Evolutionary conservation across 1,140 invertebrate species (phyloP), one percentile per base, ranked within the genome.

Genomic region (Brachionus asplanchnoidis): DNA sequence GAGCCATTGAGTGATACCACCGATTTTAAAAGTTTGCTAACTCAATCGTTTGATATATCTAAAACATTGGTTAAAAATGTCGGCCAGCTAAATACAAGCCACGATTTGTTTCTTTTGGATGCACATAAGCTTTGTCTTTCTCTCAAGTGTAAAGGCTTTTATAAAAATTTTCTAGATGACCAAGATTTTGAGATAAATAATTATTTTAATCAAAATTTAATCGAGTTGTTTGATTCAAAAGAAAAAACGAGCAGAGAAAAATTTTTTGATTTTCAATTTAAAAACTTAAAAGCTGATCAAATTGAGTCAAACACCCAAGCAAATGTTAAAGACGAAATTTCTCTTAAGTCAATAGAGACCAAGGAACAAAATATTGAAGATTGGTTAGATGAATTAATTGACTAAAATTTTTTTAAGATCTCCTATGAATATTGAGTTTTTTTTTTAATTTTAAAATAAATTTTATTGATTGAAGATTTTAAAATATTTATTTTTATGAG

Each of bases 351-450:
- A 73, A 6, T 73, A 9, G 36, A 73, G 36, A 73, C 9, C n/a
- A 73, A 17, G 7, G 68, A 73, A 17, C 68, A 73, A 40, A 73
- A 73, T 73, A 73, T 73, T 42, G 68, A 73, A 23, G 68, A 73
- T n/a, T 73, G 68, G 68, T 20, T 73, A 46, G 44, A 46, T n/a
- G 44, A 46, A n/a, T 46, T 46, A 46, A 46, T 46, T 46, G 44
- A 46, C 5, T 46, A 36, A 36, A 36, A 36, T 6, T 36, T 36
- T 5, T 5, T 7, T 36, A 36, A 36, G 32, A 36, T 36, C 6
- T 36, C 6, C 7, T 36, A 7, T 36, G 1, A 36, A 28, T 28
- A 28, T 28, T 28, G 3, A 28, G 26, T 28, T 28, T 28, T 2
- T 28, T 28, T 28, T 28, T 28, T 28, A 28, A n/a, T 28, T 28